Conservation (phyloP, 2,888 invertebrate species). For the Leptogaster cylindrica region DNA sequence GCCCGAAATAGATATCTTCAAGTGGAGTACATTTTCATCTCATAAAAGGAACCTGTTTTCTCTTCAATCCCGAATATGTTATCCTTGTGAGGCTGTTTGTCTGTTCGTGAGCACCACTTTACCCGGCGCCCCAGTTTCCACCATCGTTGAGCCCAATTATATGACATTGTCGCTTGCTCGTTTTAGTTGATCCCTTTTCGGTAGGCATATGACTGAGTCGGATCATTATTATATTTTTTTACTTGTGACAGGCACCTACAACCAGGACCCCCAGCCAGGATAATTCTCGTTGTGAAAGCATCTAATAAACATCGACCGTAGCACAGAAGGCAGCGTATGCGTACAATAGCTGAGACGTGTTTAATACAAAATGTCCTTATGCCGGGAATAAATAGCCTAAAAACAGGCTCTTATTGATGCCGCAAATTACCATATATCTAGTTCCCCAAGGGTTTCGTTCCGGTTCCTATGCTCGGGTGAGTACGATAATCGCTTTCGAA, state of each 20-base stretch:
- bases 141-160: conserved; percentile 12
- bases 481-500: conserved; percentile 44
- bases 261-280: not conserved
- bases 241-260: not conserved
- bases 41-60: conserved; percentile 27
- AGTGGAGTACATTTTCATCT: conserved; percentile 28
- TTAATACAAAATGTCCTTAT: conserved; percentile 43
- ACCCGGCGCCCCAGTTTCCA: not conserved
- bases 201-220: conserved; percentile 10
- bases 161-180: not conserved
- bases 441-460: conserved; percentile 24
- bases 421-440: conserved; percentile 46
- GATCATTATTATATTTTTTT: not conserved
- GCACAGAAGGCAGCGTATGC: conserved; percentile 1
- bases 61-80: not conserved
- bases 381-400: conserved; percentile 45
- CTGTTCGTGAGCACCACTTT: conserved; percentile 31
- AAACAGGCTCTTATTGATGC: conserved; percentile 46
- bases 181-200: not conserved
- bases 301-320: conserved; percentile 37
- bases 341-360: conserved; percentile 33
- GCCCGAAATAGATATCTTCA: not conserved
- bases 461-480: conserved; percentile 40
- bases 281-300: conserved; percentile 31
- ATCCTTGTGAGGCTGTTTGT: not conserved